Evolutionary conservation across 1,140 invertebrate genomes (phyloP).

Genomic region (Coelopa frigida): DNA sequence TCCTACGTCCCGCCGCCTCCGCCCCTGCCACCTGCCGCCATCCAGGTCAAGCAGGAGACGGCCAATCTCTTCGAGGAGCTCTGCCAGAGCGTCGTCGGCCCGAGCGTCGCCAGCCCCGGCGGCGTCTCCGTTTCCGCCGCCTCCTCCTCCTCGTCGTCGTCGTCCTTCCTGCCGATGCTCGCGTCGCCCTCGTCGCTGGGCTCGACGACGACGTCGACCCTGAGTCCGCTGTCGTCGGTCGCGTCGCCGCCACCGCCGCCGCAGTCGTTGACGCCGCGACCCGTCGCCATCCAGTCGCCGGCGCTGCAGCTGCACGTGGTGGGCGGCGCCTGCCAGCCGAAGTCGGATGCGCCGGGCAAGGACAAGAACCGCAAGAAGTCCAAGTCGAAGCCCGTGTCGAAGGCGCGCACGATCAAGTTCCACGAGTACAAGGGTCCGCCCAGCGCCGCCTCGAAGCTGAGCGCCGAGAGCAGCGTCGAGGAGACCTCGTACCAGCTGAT

Average conservation of each 20-base stretch:
- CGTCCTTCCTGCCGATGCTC: constrained; percentile 49
- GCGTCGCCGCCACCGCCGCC: constrained; percentile 47
- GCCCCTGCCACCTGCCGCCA: constrained; percentile 44
- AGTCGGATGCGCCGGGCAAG: constrained; percentile 64
- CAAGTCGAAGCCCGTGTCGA: constrained; percentile 75
- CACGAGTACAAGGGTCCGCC: constrained; percentile 97
- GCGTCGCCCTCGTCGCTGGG: constrained; percentile 57
- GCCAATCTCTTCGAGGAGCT: constrained; percentile 54
- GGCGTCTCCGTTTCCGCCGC: no score
- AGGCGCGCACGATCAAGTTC: constrained; percentile 91
- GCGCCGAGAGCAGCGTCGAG: constrained; percentile 45
- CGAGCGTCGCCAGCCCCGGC: constrained; percentile 43
- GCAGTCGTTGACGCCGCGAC: constrained; percentile 46
- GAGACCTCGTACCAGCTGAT: constrained; percentile 89
- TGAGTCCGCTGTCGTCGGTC: constrained; percentile 63
- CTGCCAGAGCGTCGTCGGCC: constrained; percentile 52
- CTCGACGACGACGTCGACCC: constrained; percentile 50
- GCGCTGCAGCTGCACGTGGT: constrained; percentile 46
- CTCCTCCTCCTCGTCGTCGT: no score
- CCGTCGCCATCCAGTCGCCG: constrained; percentile 40
- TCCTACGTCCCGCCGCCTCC: constrained; percentile 29
- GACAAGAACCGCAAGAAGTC: constrained; percentile 83
- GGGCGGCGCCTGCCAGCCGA: constrained; percentile 50
- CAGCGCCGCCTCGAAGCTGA: constrained; percentile 70
- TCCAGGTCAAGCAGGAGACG: constrained; percentile 36